Evolutionary conservation across 2,797 vertebrate species (phyloP), one percentile per base, ranked within the genome.

Genomic region (Enteromius anoplus): DNA sequence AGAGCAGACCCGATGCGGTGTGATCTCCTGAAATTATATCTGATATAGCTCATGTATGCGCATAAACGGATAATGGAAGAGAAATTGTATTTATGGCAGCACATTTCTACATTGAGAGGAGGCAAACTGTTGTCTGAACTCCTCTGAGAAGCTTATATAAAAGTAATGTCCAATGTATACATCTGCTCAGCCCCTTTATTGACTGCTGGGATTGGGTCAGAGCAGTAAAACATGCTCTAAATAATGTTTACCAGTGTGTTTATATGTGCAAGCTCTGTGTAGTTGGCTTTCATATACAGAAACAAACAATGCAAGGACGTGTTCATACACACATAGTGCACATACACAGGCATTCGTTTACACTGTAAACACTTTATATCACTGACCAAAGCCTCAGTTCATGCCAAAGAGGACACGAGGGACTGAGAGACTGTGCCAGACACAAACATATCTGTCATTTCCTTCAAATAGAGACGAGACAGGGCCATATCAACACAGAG

Each of bases 361-460:
- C 75, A 75, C 80, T 53, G 62, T 78, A 85, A 84, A 75, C 65
- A 81, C 49, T 84, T 60, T 80, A 51, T 40, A 37, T 29, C 29
- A 55, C 62, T 80, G 84, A 75, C 79, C 76, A 81, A 71, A 79
- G 64, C 42, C 29, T 71, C 55, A 70, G 66, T 76, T 77, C 53
- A 69, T 34, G 66, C 75, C 80, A 78, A 66, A 83, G 85, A 80
- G 82, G 72, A 71, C 75, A 55, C 84, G 8, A 49, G 82, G 84
- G 85, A 85, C 64, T 47, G 12, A 55, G 55, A 64, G 75, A 45
- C 66, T 82, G 58, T 23, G 19, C 86, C 81, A 80, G 71, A 64
- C 80, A 85, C 72, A 84, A 84, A 82, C 77, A 86, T 85, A 88
- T 88, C 86, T 86, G 84, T 87, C 83, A 86, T 69, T 80, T 87